Conservation (phyloP, 1,140 invertebrate genomes). For the Drosophila pectinifera region DNA sequence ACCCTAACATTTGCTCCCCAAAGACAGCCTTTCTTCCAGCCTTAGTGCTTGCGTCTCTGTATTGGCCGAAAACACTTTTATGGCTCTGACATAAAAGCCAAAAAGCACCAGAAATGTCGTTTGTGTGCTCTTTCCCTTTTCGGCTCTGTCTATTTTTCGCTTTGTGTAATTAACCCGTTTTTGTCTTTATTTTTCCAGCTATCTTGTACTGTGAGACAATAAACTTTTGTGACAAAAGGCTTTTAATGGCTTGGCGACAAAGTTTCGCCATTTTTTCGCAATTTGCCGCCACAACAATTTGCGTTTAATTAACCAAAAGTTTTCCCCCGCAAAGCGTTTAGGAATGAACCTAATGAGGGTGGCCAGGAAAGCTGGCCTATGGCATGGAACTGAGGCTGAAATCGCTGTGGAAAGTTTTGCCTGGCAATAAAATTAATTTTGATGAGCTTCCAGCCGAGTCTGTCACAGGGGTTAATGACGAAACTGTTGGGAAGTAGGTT, state of each 20-base stretch:
- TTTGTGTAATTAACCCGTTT: constrained; percentile 75
- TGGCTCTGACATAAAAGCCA: constrained; percentile 72
- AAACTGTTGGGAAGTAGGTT: constrained; percentile 19
- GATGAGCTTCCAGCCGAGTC: constrained; percentile 61
- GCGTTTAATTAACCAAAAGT: constrained; percentile 83
- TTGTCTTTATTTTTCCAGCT: constrained; percentile 20
- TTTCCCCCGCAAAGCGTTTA: constrained; percentile 53
- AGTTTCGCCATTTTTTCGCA: constrained; percentile 81
- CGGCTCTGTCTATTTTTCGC: constrained; percentile 16
- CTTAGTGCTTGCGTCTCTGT: background rate
- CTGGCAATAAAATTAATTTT: constrained; percentile 82
- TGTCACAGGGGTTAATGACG: constrained; percentile 31
- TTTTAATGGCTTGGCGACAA: constrained; percentile 78
- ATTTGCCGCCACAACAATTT: constrained; percentile 83
- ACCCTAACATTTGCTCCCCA: background rate
- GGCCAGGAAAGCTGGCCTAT: background rate
- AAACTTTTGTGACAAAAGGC: constrained; percentile 77
- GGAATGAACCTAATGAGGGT: constrained; percentile 59
- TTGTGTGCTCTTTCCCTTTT: constrained; percentile 18
- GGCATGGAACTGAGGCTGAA: constrained; percentile 23
- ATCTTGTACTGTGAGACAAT: constrained; percentile 67
- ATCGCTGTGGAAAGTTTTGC: constrained; percentile 74
- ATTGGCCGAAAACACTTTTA: constrained; percentile 56
- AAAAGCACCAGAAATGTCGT: constrained; percentile 62
- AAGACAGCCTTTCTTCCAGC: background rate